Evolutionary conservation across 2,888 invertebrate genomes (phyloP).

Genomic region (Cryptocheilus praepositus): DNA sequence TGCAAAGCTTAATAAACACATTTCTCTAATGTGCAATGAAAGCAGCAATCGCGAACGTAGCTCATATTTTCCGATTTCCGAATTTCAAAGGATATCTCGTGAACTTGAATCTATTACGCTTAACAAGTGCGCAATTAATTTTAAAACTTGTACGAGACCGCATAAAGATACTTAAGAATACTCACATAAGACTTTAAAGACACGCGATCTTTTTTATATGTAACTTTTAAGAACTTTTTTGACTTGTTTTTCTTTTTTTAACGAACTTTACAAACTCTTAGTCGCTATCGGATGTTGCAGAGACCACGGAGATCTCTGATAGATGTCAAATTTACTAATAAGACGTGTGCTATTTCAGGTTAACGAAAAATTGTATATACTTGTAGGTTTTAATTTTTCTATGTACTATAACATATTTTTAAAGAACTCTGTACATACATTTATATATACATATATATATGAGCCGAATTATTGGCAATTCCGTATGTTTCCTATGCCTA

Average conservation of each 20-base stretch:
- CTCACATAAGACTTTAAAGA: slow-evolving; percentile 34
- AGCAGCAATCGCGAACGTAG: slow-evolving; percentile 10
- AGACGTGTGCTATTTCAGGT: slow-evolving; percentile 49
- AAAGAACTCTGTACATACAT: slow-evolving; percentile 64
- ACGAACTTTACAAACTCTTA: slow-evolving; percentile 6
- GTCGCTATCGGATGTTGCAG: too few relatives aligned
- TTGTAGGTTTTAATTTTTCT: slow-evolving; percentile 57
- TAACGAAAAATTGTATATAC: slow-evolving; percentile 61
- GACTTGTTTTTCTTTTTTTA: slow-evolving; percentile 14
- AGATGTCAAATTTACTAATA: slow-evolving; percentile 46
- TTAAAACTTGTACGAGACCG: slow-evolving; percentile 31
- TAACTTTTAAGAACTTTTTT: slow-evolving; percentile 28
- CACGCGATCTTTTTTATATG: slow-evolving; percentile 10
- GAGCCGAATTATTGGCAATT: slow-evolving; percentile 40
- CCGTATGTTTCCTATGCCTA: slow-evolving; percentile 48
- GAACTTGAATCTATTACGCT: slow-evolving; percentile 45
- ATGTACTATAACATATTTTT: slow-evolving; percentile 68
- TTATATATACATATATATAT: slow-evolving; percentile 34
- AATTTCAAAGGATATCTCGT: slow-evolving; percentile 8
- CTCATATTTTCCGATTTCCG: slow-evolving; percentile 17
- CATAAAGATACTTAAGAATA: slow-evolving; percentile 37
- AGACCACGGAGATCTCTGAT: slow-evolving; percentile 24
- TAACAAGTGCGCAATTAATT: slow-evolving; percentile 38
- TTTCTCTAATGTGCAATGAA: slow-evolving; percentile 25
- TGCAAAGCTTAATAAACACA: slow-evolving; percentile 18